phyloP scores from a whole-genome alignment of 2,888 invertebrate species.

The Epinotia bilunana region DNA sequence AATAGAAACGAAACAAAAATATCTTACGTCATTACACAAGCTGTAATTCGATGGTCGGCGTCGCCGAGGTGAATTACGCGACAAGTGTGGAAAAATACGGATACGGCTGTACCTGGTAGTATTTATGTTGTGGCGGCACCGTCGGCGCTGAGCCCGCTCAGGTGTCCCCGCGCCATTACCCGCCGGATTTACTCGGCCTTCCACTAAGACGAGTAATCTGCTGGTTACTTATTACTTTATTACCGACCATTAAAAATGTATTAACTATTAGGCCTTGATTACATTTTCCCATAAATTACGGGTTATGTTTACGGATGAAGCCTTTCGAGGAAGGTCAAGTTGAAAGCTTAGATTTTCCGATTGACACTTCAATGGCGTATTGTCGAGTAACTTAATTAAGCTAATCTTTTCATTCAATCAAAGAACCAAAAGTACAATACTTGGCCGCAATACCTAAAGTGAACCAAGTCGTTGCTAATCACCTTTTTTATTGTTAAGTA shows the following conservation, averaged over 20 bases:
- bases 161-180: conserved; percentile 73
- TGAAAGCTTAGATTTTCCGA: not conserved
- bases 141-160: conserved; percentile 56
- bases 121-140: conserved; percentile 8
- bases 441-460: too few species aligned
- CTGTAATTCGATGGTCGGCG: not conserved
- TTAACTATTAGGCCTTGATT: conserved; percentile 53
- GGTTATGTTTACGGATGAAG: not conserved
- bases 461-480: too few species aligned
- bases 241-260: conserved; percentile 72
- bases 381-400: not conserved
- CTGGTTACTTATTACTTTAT: conserved; percentile 72
- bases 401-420: not conserved
- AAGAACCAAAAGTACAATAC: too few species aligned
- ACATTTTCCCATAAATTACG: conserved; percentile 28
- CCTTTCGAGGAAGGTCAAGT: not conserved
- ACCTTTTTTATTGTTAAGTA: too few species aligned
- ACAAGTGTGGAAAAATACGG: not conserved
- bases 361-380: not conserved
- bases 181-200: conserved; percentile 68
- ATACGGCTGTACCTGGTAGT: not conserved
- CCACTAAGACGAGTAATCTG: conserved; percentile 68
- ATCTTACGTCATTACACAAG: not conserved
- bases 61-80: not conserved
- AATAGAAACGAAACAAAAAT: not conserved